Evolutionary conservation across 2,797 vertebrate species (phyloP), one percentile per base, ranked within the genome.

Genomic region (Decapterus maruadsi): DNA sequence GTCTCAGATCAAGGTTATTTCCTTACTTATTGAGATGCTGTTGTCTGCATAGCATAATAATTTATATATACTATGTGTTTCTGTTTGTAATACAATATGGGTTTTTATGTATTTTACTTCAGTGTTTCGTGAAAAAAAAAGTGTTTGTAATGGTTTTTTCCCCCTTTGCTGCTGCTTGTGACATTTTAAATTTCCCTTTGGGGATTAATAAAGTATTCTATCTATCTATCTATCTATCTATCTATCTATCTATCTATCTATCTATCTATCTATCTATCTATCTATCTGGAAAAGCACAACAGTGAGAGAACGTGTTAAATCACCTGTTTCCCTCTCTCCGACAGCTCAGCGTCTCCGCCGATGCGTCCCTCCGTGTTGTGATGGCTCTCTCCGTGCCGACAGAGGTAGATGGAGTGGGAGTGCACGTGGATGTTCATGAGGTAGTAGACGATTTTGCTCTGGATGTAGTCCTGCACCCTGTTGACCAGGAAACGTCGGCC

Each of bases 381-480:
- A 9, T 97, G 94, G 63, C 96, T 98, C 94, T 99, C 98, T 14
- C 98, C 98, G 0, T 99, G 98, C 16, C 98, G 96, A 88, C 97
- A 99, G 19, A 99, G 95, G 93, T 98, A 99, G 92, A 99, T 99
- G 93, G 97, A 97, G 75, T 98, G 98, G 0, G 97, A 97, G 89
- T 98, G 97, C 1, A 99, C 97, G 0, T 98, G 97, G 90, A 99
- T 99, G 89, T 99, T 99, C 98, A 99, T 99, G 75, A 99, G 96
- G 95, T 99, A 99, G 95, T 99, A 99, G 61, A 99, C 98, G 0
- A 99, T 99, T 87, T 98, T 99, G 77, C 98, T 99, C 90, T 99
- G 98, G 94, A 99, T 99, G 90, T 99, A 99, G 92, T 99, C 98
- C 84, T 98, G 97, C 43, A 99, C 97, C 67, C 91, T 93, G 95